Evolutionary conservation across 2,888 invertebrate species (phyloP), one percentile per base, ranked within the genome.

Genomic region (Synanthedon tipuliformis): DNA sequence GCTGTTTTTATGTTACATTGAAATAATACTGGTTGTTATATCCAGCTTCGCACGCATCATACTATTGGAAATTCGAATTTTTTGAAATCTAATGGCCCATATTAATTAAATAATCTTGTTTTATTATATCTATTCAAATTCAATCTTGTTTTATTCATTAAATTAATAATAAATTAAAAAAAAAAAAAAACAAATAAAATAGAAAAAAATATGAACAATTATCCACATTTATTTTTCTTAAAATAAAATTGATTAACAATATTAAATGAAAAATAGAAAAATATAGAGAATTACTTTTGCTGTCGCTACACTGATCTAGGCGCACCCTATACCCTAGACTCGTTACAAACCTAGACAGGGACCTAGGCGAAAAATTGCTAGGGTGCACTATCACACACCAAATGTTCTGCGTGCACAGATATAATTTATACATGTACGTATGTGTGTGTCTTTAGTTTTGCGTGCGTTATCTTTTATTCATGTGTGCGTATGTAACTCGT

Each of bases 361-460:
- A 78, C 77, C 81, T 83, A 82, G 83, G 78, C 81, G 71, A 83
- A 83, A 81, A 81, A 77, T 71, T 69, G 75, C 71, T 74, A 75
- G 81, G 83, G 82, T 74, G 73, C 69, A 73, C 68, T 57, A 72
- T 60, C 69, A 71, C 72, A 72, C 62, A 66, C 65, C 60, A 49
- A 49, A 49, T 49, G 18, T 16, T 13, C 11, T 49, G 49, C 23
- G n/a, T 45, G 45, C 13, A 45, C 7, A 45, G 45, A 13, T 49
- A 16, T 16, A 49, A 49, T 49, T 15, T 16, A 12, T 49, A 49
- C 23, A 49, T 16, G 49, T 16, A 2, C 11, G 12, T 49, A 10
- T 15, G 18, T 49, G 16, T 49, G 49, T 49, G 49, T 49, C 10
- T 49, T 16, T 16, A 12, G 5, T 13, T 49, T 16, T 49, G 49